Evolutionary conservation across 37 sponge, comb jelly and placozoan genomes (phyloP).

Genomic region (Spongia lamella): DNA sequence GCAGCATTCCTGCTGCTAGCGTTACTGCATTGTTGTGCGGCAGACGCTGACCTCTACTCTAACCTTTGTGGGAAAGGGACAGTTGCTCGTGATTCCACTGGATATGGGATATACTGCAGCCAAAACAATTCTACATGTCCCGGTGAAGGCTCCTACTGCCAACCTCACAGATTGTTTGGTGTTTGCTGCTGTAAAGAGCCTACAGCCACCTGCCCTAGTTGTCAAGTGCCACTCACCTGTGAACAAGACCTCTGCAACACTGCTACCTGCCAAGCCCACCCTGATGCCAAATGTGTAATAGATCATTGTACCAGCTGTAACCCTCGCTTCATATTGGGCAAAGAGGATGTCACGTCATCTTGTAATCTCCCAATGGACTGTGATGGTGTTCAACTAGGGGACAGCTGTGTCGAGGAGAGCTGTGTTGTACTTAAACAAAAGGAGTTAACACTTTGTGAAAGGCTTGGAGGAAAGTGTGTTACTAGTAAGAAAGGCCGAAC

Average conservation of each 20-base stretch:
- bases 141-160: no score
- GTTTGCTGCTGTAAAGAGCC: constrained; percentile 14
- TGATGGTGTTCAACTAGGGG: neutral
- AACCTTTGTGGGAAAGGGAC: no score
- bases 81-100: no score
- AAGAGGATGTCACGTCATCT: neutral
- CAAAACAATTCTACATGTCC: no score
- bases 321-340: constrained; percentile 1
- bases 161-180: neutral
- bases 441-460: neutral
- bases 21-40: no score
- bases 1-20: no score
- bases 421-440: neutral
- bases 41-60: no score
- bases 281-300: constrained; percentile 17
- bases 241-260: no score
- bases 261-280: neutral
- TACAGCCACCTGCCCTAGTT: no score
- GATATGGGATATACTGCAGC: no score
- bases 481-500: neutral
- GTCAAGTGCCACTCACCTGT: no score
- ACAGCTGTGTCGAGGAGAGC: neutral
- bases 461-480: constrained; percentile 7
- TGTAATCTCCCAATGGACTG: constrained; percentile 1
- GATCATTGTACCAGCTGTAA: constrained; percentile 16